Conservation (phyloP, 2,888 invertebrate species). For the Coelogynopora nodosa region DNA sequence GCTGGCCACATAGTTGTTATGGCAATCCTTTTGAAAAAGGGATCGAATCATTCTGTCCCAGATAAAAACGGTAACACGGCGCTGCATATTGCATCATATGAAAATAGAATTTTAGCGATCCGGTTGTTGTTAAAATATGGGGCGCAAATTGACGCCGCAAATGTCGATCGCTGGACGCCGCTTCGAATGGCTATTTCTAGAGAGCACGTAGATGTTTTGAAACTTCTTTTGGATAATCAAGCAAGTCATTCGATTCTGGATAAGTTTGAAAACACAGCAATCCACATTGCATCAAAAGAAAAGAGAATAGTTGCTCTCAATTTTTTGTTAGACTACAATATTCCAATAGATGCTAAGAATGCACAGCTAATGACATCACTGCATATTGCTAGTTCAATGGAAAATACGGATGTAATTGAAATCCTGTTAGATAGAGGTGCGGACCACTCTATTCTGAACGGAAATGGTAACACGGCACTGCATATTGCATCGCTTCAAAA, state of each 20-base stretch:
- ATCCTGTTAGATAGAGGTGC: not conserved
- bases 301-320: not conserved
- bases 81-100: not conserved
- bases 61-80: slow-evolving; percentile 11
- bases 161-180: not conserved
- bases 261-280: not conserved
- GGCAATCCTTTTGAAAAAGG: not conserved
- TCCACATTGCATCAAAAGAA: slow-evolving; percentile 1
- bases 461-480: not conserved
- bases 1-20: not conserved
- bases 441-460: not conserved
- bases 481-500: not conserved
- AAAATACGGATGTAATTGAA: not conserved
- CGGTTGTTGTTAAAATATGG: not conserved
- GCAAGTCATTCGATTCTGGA: not conserved
- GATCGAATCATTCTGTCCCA: not conserved
- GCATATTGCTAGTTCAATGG: not conserved
- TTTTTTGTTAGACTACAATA: not conserved
- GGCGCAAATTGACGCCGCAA: not conserved
- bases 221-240: not conserved
- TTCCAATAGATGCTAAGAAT: not conserved
- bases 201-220: not conserved
- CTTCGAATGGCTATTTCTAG: not conserved
- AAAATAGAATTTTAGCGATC: not conserved
- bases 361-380: not conserved